A percentile compares a stretch with the other conserved stretches of the same genome.
These are phyloP conservation scores for Eristalinus aeneus DNA, from an alignment of 2,888 invertebrate genomes.

Conservation along the genomic window DNA sequence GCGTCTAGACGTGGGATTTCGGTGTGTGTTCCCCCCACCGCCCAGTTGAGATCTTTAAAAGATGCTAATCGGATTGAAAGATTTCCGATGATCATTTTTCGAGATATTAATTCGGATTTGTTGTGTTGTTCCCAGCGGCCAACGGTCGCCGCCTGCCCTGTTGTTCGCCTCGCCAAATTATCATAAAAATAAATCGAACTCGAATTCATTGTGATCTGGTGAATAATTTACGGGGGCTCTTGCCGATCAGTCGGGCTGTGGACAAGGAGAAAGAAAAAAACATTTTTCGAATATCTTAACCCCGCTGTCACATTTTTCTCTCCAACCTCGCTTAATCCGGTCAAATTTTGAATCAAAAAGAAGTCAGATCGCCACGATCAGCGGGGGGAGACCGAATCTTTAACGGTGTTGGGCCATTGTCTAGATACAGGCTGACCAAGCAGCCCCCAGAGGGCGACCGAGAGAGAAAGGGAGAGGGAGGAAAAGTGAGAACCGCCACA, in stretches of 20 bases:
- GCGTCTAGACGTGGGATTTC: slow-evolving; percentile 55
- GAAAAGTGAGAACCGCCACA: slow-evolving; percentile 4
- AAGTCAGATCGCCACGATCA: slow-evolving; percentile 48
- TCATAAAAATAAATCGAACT: slow-evolving; percentile 32
- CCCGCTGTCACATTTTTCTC: background rate
- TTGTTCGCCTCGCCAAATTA: slow-evolving; percentile 42
- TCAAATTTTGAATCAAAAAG: slow-evolving; percentile 9
- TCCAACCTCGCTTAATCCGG: slow-evolving; percentile 16
- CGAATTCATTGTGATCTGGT: slow-evolving; percentile 18
- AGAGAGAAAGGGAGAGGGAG: background rate
- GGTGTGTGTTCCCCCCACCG: background rate
- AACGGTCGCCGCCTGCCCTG: background rate
- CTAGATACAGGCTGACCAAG: slow-evolving; percentile 19
- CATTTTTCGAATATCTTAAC: background rate
- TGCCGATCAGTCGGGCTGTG: background rate
- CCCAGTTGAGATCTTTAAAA: slow-evolving; percentile 28
- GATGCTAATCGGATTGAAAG: slow-evolving; percentile 56
- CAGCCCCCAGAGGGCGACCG: too few relatives aligned
- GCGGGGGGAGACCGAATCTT: slow-evolving; percentile 4
- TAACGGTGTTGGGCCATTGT: slow-evolving; percentile 45
- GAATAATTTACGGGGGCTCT: slow-evolving; percentile 48
- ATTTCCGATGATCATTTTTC: slow-evolving; percentile 48
- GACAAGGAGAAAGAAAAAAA: background rate
- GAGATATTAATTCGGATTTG: slow-evolving; percentile 37
- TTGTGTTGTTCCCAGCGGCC: background rate